Conservation (phyloP, 2,797 vertebrate genomes). For the Sorex maritimensis region DNA sequence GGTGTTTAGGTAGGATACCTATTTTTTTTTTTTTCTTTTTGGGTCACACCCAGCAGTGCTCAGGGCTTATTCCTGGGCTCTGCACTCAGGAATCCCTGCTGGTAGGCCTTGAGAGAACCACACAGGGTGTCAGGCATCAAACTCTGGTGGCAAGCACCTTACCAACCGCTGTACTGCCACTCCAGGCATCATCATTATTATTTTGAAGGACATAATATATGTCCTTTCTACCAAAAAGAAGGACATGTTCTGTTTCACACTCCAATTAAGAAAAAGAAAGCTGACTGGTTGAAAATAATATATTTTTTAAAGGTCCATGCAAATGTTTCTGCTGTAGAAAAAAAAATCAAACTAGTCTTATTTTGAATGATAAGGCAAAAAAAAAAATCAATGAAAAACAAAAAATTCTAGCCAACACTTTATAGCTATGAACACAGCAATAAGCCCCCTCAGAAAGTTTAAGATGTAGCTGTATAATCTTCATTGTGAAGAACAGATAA, state of each 20-base stretch:
- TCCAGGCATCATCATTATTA: too few species aligned
- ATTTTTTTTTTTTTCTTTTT: too few species aligned
- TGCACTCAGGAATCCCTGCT: too few species aligned
- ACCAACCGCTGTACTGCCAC: too few species aligned
- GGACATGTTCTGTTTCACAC: background rate
- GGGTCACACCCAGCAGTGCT: too few species aligned
- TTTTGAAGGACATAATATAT: background rate
- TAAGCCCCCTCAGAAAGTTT: background rate
- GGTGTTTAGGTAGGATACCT: background rate
- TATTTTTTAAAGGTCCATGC: background rate
- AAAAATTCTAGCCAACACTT: background rate
- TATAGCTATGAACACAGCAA: background rate
- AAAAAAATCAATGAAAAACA: background rate
- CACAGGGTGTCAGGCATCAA: too few species aligned
- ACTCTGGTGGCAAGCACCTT: too few species aligned
- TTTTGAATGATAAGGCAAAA: slow-evolving; percentile 18
- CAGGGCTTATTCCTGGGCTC: too few species aligned
- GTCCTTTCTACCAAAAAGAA: background rate
- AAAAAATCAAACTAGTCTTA: background rate
- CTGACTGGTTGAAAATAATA: background rate
- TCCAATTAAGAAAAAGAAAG: background rate
- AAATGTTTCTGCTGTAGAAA: background rate
- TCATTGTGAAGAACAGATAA: background rate
- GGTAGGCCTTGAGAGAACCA: too few species aligned
- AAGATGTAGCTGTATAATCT: background rate